Evolutionary conservation across 2,113 vertebrate genomes (phyloP).

Genomic region (Petromus typicus): DNA sequence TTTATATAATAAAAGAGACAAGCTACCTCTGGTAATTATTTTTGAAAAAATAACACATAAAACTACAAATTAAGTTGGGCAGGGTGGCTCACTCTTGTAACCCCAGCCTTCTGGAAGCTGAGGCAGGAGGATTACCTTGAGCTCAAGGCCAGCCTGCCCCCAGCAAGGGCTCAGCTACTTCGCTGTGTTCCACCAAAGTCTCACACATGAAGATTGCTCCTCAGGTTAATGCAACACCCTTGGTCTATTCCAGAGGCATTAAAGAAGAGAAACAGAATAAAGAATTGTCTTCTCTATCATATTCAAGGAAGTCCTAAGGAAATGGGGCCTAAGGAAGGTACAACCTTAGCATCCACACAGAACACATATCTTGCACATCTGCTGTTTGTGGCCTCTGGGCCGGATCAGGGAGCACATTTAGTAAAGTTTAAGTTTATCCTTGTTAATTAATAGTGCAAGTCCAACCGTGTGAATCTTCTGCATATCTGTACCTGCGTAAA

Average conservation of each 20-base stretch:
- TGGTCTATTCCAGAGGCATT: not conserved
- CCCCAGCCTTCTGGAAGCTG: not conserved
- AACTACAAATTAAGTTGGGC: not conserved
- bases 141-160: not conserved
- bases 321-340: not conserved
- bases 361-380: not conserved
- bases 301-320: not conserved
- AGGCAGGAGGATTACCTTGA: not conserved
- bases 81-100: not conserved
- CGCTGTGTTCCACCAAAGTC: not conserved
- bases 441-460: not conserved
- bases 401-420: not conserved
- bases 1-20: not conserved
- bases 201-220: not conserved
- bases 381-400: not conserved
- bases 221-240: not conserved
- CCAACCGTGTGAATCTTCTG: not conserved
- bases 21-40: not conserved
- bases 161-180: not conserved
- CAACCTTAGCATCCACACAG: not conserved
- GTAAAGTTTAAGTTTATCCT: not conserved
- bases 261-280: not conserved
- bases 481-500: not conserved
- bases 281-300: not conserved
- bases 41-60: not conserved